Base-by-base conservation (phyloP, 2,113 vertebrate genomes). In the Chlamydotis undulata region DNA sequence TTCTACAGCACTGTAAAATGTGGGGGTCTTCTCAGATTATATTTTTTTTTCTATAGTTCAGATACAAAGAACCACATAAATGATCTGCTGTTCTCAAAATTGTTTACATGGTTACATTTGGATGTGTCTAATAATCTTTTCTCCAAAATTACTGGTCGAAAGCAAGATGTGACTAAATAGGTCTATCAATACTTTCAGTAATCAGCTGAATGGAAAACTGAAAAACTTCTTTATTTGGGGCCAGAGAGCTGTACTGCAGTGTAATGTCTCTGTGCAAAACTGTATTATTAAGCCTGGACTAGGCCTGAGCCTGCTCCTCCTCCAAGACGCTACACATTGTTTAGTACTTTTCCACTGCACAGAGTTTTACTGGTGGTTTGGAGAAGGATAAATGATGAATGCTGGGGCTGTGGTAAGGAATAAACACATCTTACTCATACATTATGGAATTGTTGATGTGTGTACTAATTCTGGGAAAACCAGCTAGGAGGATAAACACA, bases 381-480 rank as follows among this genome's bases (percentile, higher is more conserved):
- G 69, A 95, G 83, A 94, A 92, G 53, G 43, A 80, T 49, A 87
- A 63, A 63, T 94, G 83, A 91, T 96, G 93, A 94, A 94, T 94
- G 77, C 53, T 87, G 65, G 47, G 73, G 61, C 21, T 82, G 61
- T 82, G 45, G 86, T 61, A 92, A 84, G 87, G 93, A 94, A 95
- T 92, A 97, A 96, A 96, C 96, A 97, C 77, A 87, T 74, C 74
- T 95, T 96, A 92, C 76, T 96, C 94, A 93, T 87, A 41, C 45
- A 52, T 81, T 82, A 94, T 35, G 74, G 91, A 95, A 96, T 87
- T 95, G 86, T 91, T 89, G 91, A 94, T 94, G 70, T 82, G 80
- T 91, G 67, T 89, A 87, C 81, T 85, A 76, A 19, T 87, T 95
- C 95, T 91, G 74, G 74, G 90, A 85, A 97, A 94, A 89, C 3